Evolutionary conservation across 2,797 vertebrate genomes (phyloP).

Genomic region (Chelidonichthys spinosus): DNA sequence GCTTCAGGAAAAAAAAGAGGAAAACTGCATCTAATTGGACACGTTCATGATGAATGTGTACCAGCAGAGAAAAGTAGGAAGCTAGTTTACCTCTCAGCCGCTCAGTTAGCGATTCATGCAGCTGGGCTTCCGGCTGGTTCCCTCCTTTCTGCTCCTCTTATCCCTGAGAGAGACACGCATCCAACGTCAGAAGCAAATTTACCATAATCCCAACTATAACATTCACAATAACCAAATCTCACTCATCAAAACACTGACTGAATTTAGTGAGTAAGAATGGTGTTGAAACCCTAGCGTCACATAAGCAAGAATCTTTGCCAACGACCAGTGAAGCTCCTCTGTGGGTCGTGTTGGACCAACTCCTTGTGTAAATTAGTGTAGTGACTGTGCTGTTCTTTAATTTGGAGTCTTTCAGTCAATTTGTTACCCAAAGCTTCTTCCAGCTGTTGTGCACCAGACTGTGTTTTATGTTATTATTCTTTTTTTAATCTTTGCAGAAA

Average conservation of each 20-base stretch:
- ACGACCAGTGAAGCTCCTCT: neutral
- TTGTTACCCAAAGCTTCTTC: neutral
- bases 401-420: neutral
- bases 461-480: neutral
- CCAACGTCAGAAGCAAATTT: neutral
- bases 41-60: neutral
- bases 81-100: conserved; percentile 59
- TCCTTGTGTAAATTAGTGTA: neutral
- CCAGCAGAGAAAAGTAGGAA: neutral
- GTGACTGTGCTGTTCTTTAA: neutral
- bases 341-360: too few species aligned
- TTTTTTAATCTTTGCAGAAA: neutral
- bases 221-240: neutral
- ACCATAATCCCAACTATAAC: neutral
- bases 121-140: conserved; percentile 59
- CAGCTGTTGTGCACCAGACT: neutral
- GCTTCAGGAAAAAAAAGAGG: conserved; percentile 14
- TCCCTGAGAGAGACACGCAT: conserved; percentile 52
- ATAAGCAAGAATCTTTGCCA: neutral
- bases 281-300: neutral
- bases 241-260: neutral
- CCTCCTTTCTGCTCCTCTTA: conserved; percentile 56
- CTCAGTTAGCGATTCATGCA: conserved; percentile 62
- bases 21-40: neutral
- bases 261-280: neutral